Base-by-base conservation (phyloP, 2,113 vertebrate genomes). In the Sardina pilchardus region DNA sequence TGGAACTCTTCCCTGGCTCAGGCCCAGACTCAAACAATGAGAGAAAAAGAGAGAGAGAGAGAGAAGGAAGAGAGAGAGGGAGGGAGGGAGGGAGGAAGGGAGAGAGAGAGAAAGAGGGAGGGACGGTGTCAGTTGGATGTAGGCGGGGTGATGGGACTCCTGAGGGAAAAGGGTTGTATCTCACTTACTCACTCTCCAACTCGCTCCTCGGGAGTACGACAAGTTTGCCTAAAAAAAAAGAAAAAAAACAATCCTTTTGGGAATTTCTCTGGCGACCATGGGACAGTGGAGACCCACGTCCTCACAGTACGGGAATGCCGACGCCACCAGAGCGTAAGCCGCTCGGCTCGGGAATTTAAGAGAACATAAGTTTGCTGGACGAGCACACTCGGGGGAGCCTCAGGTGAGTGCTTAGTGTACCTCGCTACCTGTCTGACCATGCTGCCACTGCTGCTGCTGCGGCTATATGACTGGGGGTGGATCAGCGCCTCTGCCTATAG, bases 141-240 rank as follows among this genome's bases (percentile, higher is more conserved):
- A 91, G 93, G 94, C 93, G 93, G 93, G 93, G 92, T 93, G 92
- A 92, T 83, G 91, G 80, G 89, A 84, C 84, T 94, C 92, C 92
- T 93, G 89, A 91, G 93, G 91, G 92, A 93, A 93, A 86, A 92
- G 92, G 91, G 92, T 50, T 19, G 53, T 93, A 90, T 92, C 88
- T 91, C 82, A 88, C 81, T 91, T 82, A 88, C 81, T 87, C 89
- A 85, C 84, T 87, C 88, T 90, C 86, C 86, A 90, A 80, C 88
- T 89, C 89, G 91, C 83, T 87, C 83, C 86, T 91, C 88, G 88
- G 84, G 82, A 21, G 88, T 88, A 84, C 78, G 88, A 86, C 83
- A 89, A 90, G 89, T 90, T 39, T 86, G 87, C 78, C 44, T 67
- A 14, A 81, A 10, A 30, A 36, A 14, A n/a, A 42, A n/a, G 1